A percentile compares a stretch with the other conserved stretches of the same genome.
These are phyloP conservation scores for Cirrhinus molitorella DNA, from an alignment of 2,797 vertebrate genomes.

Conservation along the genomic window DNA sequence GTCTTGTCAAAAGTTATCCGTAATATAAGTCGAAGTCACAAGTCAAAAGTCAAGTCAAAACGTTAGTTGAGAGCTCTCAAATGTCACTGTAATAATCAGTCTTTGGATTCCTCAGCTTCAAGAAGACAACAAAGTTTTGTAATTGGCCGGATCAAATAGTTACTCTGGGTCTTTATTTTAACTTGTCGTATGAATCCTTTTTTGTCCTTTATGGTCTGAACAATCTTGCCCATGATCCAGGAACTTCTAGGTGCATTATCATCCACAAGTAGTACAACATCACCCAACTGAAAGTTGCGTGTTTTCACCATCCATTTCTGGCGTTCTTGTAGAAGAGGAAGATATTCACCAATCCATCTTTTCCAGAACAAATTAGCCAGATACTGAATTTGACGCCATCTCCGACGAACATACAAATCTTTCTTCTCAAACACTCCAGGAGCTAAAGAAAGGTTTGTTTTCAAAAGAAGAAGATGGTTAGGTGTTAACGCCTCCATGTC, in stretches of 20 bases:
- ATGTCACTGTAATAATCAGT: background rate
- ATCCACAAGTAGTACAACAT: constrained; percentile 20
- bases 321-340: background rate
- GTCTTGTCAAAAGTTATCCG: no score
- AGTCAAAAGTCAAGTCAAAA: background rate
- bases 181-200: background rate
- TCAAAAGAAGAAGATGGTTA: background rate
- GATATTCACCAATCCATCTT: background rate
- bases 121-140: background rate
- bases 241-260: background rate
- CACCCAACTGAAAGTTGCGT: background rate
- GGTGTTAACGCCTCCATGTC: constrained; percentile 33
- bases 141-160: background rate
- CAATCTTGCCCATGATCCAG: background rate
- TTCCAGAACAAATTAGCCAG: background rate
- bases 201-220: background rate
- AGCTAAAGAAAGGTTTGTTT: background rate
- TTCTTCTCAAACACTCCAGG: constrained; percentile 25
- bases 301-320: constrained; percentile 7
- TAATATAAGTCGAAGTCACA: background rate
- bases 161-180: background rate
- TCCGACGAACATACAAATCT: background rate
- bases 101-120: background rate
- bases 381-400: constrained; percentile 22
- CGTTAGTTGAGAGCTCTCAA: background rate